Base-by-base conservation (phyloP, 2,797 vertebrate species). In the Cygnus olor region DNA sequence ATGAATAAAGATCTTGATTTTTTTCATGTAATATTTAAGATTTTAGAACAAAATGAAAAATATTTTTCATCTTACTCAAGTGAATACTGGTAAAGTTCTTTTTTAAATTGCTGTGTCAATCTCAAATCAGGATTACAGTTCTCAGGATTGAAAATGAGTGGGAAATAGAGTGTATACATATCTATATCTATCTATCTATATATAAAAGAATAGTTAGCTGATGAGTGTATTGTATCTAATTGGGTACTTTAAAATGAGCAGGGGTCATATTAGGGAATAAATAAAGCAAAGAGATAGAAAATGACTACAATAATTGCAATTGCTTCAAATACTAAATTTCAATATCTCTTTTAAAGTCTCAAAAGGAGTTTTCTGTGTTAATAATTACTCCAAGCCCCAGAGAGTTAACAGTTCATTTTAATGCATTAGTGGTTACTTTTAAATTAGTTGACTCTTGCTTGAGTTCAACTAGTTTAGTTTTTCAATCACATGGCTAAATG, bases 301-400 rank as follows among this genome's bases (percentile, higher is more conserved):
- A n/a, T n/a, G n/a, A n/a, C n/a, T n/a, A n/a, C n/a, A n/a, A n/a
- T n/a, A n/a, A n/a, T n/a, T n/a, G n/a, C n/a, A n/a, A n/a, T n/a
- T n/a, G n/a, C n/a, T 94, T 78, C 42, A 68, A 88, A 94, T 32
- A 49, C 71, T 94, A 32, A 30, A 86, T 92, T 92, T 58, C 44
- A 32, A 27, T 63, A 12, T 73, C 85, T 96, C 95, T 97, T 96
- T 96, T 96, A 90, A 90, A 65, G 32, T 44, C 49, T 28, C 10
- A 32, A 34, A 97, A 94, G 20, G n/a, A 88, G 91, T 89, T 95
- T 96, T 96, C 88, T 96, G 21, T 94, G 88, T 94, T 92, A 93
- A 81, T 93, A 79, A 90, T 70, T 93, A 78, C 68, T 88, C 49
- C n/a, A 80, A n/a, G n/a, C 94, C 45, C 1, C 38, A 80, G 94